These are phyloP conservation scores for Sebastes fasciatus DNA, from an alignment of 2,113 vertebrate genomes.

Conservation along the genomic window DNA sequence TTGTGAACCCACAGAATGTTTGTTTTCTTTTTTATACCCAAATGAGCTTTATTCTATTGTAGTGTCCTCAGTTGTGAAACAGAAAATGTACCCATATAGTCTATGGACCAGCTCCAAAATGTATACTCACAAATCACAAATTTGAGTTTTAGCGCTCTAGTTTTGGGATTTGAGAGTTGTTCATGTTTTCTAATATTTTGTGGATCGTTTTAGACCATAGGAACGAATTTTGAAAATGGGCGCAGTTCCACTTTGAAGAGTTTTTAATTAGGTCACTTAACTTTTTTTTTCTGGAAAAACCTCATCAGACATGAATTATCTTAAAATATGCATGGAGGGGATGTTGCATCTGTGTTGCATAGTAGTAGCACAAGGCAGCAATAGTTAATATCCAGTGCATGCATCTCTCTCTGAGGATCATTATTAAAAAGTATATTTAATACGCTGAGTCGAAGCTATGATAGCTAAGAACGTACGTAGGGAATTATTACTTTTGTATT, in stretches of 20 bases:
- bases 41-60: too few relatives aligned
- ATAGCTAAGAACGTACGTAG: neutral
- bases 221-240: too few relatives aligned
- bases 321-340: neutral
- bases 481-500: constrained; percentile 19
- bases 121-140: too few relatives aligned
- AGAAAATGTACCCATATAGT: too few relatives aligned
- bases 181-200: too few relatives aligned
- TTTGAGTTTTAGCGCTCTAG: too few relatives aligned
- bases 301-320: neutral
- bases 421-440: neutral
- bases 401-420: constrained; percentile 34
- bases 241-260: neutral
- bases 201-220: too few relatives aligned
- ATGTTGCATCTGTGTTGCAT: constrained; percentile 15
- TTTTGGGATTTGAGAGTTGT: too few relatives aligned
- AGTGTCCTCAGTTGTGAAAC: too few relatives aligned
- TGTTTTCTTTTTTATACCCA: too few relatives aligned
- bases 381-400: constrained; percentile 6
- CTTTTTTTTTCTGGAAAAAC: neutral
- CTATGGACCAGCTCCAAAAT: too few relatives aligned
- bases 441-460: constrained; percentile 1
- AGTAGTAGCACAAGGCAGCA: neutral
- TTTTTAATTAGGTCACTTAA: neutral
- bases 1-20: too few relatives aligned